Base-by-base conservation (phyloP, 2,113 vertebrate species). In the Anoura caudifer region DNA sequence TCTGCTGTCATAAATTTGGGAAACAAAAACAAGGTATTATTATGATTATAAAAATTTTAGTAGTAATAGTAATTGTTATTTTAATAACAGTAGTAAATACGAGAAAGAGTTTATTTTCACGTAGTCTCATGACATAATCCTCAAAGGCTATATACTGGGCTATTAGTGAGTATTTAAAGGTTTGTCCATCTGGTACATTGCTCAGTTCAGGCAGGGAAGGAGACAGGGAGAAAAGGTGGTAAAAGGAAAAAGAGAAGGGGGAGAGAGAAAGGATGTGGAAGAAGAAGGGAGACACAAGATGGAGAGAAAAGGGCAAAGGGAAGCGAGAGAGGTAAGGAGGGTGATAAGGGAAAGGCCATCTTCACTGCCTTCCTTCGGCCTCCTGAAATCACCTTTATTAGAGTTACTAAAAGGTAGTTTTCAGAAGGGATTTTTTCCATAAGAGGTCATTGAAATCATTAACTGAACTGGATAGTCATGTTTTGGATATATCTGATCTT, bases 1-100 rank as follows among this genome's bases (percentile, higher is more conserved):
- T 82, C 75, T 70, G 15, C 36, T 86, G 47, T 87, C 31, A 86
- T 69, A 22, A 89, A 82, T 90, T 76, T 86, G 89, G 12, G 63
- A 69, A 75, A 45, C 33, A 95, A 95, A 93, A 95, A 70, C 72
- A 73, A 91, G 54, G 38, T 59, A 63, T n/a, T 67, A 20, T 56
- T 56, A 7, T 54, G 22, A 54, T 47, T 79, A n/a, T 65, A 85
- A 80, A 72, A 59, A 75, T 81, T 87, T 90, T 95, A 33, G 38
- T 54, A 84, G 24, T 87, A 84, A 26, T 65, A 43, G n/a, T 47
- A 86, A 52, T 28, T 70, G 1, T 67, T 86, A 43, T 75, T 84
- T 65, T 65, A 91, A 26, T 43, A 85, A 79, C 20, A 82, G 59
- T 79, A 90, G 69, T 52, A 87, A 91, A 54, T 90, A 76, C 31